These are phyloP conservation scores for Gracilinanus agilis DNA, from an alignment of 2,113 vertebrate genomes.

Conservation along the genomic window DNA sequence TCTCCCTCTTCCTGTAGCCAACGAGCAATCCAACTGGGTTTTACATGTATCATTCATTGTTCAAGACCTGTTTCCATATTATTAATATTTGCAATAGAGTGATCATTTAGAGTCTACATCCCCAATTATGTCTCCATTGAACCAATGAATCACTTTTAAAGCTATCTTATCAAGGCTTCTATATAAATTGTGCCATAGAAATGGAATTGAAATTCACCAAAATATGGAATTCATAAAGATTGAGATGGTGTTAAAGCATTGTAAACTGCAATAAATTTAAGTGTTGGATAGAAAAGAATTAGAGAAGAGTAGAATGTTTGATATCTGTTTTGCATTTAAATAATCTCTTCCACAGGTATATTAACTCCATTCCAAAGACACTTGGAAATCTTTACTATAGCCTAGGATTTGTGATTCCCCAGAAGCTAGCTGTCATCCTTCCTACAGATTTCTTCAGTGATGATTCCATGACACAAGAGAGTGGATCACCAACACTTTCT, in stretches of 20 bases:
- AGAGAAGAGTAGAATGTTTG: neutral
- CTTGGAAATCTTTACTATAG: conserved; percentile 92
- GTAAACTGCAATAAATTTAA: neutral
- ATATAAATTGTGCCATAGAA: neutral
- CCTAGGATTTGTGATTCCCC: conserved; percentile 92
- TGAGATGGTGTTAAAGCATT: neutral
- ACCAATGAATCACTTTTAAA: neutral
- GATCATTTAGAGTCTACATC: too few species aligned
- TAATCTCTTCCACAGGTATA: conserved; percentile 84
- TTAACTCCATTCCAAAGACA: conserved; percentile 87
- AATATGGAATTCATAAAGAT: neutral
- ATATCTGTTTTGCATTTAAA: neutral
- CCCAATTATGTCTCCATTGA: too few species aligned
- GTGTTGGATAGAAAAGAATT: neutral
- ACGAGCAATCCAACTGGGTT: too few species aligned
- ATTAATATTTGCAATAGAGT: too few species aligned
- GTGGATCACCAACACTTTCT: conserved; percentile 85
- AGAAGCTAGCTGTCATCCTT: conserved; percentile 88
- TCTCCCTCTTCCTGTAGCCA: too few species aligned
- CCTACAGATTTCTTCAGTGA: conserved; percentile 96
- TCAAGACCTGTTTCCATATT: too few species aligned
- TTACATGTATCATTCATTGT: too few species aligned
- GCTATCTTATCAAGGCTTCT: neutral
- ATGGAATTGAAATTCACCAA: neutral
- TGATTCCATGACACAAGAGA: conserved; percentile 90